These are phyloP conservation scores for Zele albiditarsus DNA, from an alignment of 2,888 invertebrate genomes.

Conservation along the genomic window DNA sequence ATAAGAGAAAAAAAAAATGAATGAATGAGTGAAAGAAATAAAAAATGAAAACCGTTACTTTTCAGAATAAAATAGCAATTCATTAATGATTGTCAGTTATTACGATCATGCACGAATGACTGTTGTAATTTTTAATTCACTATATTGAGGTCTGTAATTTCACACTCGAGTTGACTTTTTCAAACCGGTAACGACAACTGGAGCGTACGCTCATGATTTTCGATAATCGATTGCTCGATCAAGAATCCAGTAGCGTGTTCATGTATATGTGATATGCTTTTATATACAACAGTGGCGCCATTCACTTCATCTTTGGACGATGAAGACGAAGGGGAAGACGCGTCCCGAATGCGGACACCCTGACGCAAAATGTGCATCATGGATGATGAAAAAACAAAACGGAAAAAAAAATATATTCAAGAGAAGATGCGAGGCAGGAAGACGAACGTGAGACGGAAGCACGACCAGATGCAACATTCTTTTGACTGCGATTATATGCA, in stretches of 20 bases:
- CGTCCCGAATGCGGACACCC: conserved; percentile 1
- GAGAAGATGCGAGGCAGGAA: conserved; percentile 25
- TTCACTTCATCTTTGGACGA: conserved; percentile 16
- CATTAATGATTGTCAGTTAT: conserved; percentile 3
- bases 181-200: conserved; percentile 12
- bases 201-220: conserved; percentile 33
- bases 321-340: neutral
- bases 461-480: conserved; percentile 39
- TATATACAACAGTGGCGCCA: conserved; percentile 18
- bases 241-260: conserved; percentile 9
- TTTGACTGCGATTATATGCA: conserved; percentile 34
- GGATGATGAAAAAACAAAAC: neutral
- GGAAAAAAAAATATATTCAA: conserved; percentile 25
- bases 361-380: neutral
- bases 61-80: neutral
- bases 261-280: neutral
- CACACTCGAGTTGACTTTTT: conserved; percentile 25
- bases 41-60: conserved; percentile 4
- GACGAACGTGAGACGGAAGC: conserved; percentile 47
- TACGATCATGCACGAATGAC: conserved; percentile 14
- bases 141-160: conserved; percentile 20
- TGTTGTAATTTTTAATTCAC: conserved; percentile 21
- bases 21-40: neutral
- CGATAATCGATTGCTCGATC: conserved; percentile 32
- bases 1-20: neutral